These are phyloP conservation scores for Mormyrus lacerda DNA, from an alignment of 2,113 vertebrate genomes.

Conservation along the genomic window DNA sequence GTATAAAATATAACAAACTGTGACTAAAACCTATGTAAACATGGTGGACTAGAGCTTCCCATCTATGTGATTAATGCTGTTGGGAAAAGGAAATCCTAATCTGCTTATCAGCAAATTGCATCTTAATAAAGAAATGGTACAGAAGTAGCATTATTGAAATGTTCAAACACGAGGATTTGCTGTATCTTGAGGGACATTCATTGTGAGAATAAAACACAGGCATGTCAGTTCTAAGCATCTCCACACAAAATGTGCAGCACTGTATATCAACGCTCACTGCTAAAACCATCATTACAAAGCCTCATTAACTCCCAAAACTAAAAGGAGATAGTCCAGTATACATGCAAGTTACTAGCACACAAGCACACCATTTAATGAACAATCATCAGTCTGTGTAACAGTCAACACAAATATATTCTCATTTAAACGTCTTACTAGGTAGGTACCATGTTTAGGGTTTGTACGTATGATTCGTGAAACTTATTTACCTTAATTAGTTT, in stretches of 20 bases:
- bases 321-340: not conserved
- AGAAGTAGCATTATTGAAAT: not conserved
- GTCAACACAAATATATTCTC: not conserved
- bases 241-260: not conserved
- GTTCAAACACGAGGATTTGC: not conserved
- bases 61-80: slow-evolving; percentile 19
- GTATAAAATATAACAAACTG: slow-evolving; percentile 11
- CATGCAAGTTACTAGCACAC: not conserved
- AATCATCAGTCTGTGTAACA: not conserved
- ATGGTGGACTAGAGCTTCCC: slow-evolving; percentile 13
- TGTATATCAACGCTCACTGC: not conserved
- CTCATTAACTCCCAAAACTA: not conserved
- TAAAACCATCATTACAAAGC: not conserved
- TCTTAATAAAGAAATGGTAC: not conserved
- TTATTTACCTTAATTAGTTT: not conserved
- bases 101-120: slow-evolving; percentile 20
- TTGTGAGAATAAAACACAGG: not conserved
- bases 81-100: slow-evolving; percentile 25
- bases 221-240: not conserved
- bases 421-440: not conserved
- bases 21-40: slow-evolving; percentile 8
- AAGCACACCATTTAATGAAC: not conserved
- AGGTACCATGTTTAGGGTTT: not conserved
- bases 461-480: not conserved
- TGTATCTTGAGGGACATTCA: not conserved